Evolutionary conservation across 1,140 invertebrate species (phyloP).

Genomic region (Dendroctonus valens): DNA sequence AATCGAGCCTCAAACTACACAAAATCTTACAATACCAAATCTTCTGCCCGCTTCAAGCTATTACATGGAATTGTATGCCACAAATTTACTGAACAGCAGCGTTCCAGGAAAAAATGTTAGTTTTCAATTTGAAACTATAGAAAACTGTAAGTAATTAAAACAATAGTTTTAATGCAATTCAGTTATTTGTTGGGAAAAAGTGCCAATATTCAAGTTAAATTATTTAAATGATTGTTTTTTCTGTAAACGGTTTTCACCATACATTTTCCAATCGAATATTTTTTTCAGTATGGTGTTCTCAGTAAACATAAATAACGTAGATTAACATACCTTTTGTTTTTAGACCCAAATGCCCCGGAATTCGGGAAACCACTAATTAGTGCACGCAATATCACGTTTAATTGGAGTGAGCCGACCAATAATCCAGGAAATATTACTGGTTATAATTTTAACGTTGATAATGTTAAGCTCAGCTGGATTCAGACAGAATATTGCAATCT

Average conservation of each 20-base stretch:
- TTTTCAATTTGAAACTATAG: conserved; percentile 1
- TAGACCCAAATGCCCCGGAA: neutral
- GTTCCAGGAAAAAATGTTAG: neutral
- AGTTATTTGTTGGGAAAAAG: too few species aligned
- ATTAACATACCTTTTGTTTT: neutral
- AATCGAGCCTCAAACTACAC: too few species aligned
- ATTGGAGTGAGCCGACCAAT: conserved; percentile 30
- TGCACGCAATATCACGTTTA: conserved; percentile 17
- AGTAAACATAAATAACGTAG: too few species aligned
- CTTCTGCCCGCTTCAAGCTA: conserved; percentile 14
- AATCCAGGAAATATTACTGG: conserved; percentile 28
- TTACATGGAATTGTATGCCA: neutral
- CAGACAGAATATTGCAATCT: conserved; percentile 6
- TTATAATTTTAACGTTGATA: conserved; percentile 26
- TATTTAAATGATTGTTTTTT: too few species aligned
- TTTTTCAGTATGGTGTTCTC: too few species aligned
- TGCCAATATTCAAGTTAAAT: too few species aligned
- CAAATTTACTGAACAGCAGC: neutral
- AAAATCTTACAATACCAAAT: too few species aligned
- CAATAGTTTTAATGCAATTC: too few species aligned
- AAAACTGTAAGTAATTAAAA: conserved; percentile 1
- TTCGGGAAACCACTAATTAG: neutral
- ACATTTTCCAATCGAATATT: too few species aligned
- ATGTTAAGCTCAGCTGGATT: conserved; percentile 9
- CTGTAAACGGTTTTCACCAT: too few species aligned